These are phyloP conservation scores for Arvicanthis niloticus DNA, from an alignment of 2,113 vertebrate genomes.

Conservation along the genomic window DNA sequence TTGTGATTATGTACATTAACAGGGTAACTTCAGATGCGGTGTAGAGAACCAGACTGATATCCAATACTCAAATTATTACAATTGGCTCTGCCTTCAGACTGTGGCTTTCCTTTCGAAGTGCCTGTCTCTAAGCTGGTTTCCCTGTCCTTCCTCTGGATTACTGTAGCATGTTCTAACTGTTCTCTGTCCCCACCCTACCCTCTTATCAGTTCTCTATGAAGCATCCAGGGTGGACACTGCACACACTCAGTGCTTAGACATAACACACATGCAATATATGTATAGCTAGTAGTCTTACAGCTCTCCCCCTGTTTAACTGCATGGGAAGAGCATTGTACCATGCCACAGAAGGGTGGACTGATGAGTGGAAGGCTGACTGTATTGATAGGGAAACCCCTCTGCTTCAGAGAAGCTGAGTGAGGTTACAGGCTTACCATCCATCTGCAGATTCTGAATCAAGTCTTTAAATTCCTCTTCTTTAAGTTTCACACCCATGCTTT, in stretches of 20 bases:
- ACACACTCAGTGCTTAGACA: neutral
- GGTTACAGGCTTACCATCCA: constrained; percentile 26
- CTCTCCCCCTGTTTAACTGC: neutral
- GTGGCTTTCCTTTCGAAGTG: neutral
- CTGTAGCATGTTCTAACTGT: neutral
- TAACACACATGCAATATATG: neutral
- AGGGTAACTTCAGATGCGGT: neutral
- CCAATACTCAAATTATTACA: neutral
- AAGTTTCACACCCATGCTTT: constrained; percentile 2
- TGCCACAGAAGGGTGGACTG: neutral
- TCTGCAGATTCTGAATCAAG: constrained; percentile 19
- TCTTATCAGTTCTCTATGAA: neutral
- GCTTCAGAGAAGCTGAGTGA: neutral
- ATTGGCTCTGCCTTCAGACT: neutral
- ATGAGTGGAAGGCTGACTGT: neutral
- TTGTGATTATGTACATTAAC: neutral
- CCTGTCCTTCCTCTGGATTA: neutral
- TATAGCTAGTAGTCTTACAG: neutral
- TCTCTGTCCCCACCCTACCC: neutral
- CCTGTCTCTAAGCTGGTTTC: neutral
- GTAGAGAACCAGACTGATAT: neutral
- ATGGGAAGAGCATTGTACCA: neutral
- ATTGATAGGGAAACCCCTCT: neutral
- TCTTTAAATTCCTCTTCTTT: constrained; percentile 9
- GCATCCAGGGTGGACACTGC: neutral